Conservation (phyloP, 2,888 invertebrate genomes). For the Crioceris asparagi region DNA sequence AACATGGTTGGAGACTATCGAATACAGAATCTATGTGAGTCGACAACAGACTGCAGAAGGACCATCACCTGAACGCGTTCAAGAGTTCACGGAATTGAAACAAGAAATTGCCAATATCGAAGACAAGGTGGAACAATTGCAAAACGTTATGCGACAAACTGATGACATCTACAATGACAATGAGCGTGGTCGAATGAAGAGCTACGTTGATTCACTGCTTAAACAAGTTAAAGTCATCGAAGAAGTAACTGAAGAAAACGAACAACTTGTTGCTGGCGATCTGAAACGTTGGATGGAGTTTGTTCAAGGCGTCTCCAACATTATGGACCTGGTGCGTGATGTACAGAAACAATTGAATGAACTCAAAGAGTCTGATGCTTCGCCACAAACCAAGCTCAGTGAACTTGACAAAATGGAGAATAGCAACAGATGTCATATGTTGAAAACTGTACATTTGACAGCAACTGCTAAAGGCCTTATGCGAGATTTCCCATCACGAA, state of each 20-base stretch:
- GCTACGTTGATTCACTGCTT: slow-evolving; percentile 48
- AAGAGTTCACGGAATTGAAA: slow-evolving; percentile 50
- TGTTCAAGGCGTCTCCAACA: slow-evolving; percentile 48
- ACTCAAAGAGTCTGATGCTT: slow-evolving; percentile 50
- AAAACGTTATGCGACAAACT: slow-evolving; percentile 44
- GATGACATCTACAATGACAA: slow-evolving; percentile 40
- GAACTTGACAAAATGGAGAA: slow-evolving; percentile 60
- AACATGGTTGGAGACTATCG: slow-evolving; percentile 75
- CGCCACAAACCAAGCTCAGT: slow-evolving; percentile 56
- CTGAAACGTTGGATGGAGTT: slow-evolving; percentile 64
- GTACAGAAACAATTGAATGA: slow-evolving; percentile 45
- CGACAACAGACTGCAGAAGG: slow-evolving; percentile 47
- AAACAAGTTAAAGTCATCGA: slow-evolving; percentile 62
- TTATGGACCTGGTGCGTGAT: slow-evolving; percentile 43
- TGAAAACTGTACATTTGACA: slow-evolving; percentile 51
- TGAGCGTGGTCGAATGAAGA: slow-evolving; percentile 40
- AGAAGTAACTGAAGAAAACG: slow-evolving; percentile 51
- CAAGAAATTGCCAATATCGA: slow-evolving; percentile 58
- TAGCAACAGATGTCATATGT: slow-evolving; percentile 51
- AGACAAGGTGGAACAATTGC: slow-evolving; percentile 53
- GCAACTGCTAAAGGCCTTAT: slow-evolving; percentile 51
- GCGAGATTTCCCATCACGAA: slow-evolving; percentile 57
- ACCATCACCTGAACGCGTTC: slow-evolving; percentile 49
- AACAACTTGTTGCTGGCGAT: slow-evolving; percentile 46
- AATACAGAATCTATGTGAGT: slow-evolving; percentile 60